Base-by-base conservation (phyloP, 2,888 invertebrate species). In the Acleris emargana region DNA sequence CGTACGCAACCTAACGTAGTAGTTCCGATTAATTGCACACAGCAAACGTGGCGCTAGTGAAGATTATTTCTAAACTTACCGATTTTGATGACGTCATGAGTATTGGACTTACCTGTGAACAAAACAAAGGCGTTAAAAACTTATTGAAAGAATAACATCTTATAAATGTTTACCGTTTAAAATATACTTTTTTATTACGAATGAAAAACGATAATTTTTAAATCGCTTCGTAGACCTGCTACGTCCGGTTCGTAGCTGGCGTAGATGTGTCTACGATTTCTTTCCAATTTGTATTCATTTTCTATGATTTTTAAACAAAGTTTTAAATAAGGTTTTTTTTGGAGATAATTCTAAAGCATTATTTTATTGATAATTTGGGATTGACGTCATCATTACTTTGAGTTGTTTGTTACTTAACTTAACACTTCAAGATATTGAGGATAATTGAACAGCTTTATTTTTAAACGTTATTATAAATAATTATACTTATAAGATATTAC, bases 51-150 rank as follows among this genome's bases (percentile, higher is more conserved):
- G 66, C 68, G 63, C 63, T 67, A 20, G 43, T 45, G 52, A 54
- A 38, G 11, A 22, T 1, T 49, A 7, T 58, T 20, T 16, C 16
- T 9, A 49, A 54, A 57, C 66, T 57, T 66, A 66, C 66, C 66
- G 6, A n/a, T n/a, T 6, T 4, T 42, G 17, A 32, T 17, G 66
- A 18, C 45, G 45, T 4, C 28, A 0, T 7, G 13, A 18, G 17
- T 11, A 11, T 25, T 43, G 11, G 42, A 54, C 68, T 70, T 70
- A 70, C 70, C 70, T 70, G 67, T 3, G 9, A 38, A 32, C 22
- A 70, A 68, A 59, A 52, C 64, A 64, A 62, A 20, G 20, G 17
- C 13, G 7, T 11, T 20, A 51, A 11, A 22, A 22, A 17, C 11
- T 1, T 22, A 22, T 1, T 5, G 11, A 22, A 51, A 22, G 2